Percentiles rank a stretch among this genome's conserved stretches.
Conservation (phyloP, 2,113 vertebrate genomes). For the Chloropsis cyanopogon region DNA sequence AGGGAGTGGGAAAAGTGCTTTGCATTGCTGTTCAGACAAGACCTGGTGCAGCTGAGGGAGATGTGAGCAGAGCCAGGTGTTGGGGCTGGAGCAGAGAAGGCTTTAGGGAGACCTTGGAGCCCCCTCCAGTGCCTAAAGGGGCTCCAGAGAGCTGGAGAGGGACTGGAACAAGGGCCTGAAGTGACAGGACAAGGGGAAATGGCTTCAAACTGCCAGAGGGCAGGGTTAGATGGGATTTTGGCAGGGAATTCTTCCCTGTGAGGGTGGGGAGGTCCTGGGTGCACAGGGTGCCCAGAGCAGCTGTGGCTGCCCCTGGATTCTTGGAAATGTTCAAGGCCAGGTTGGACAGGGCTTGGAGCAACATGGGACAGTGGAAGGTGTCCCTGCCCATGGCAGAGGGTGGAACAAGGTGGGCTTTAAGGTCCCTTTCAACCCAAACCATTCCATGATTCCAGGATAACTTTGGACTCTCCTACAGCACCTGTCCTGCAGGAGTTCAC, state of each 20-base stretch:
- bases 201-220: neutral
- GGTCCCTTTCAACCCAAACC: neutral
- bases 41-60: neutral
- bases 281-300: neutral
- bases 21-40: neutral
- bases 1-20: neutral
- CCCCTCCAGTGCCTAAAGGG: neutral
- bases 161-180: neutral
- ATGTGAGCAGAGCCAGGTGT: rapidly evolving
- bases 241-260: neutral
- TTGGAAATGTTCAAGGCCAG: no score
- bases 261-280: rapidly evolving
- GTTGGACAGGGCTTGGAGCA: rapidly evolving
- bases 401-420: neutral
- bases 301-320: neutral
- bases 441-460: neutral
- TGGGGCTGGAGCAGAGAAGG: neutral
- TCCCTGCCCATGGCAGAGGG: neutral
- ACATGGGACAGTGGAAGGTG: rapidly evolving
- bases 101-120: neutral
- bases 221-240: neutral
- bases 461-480: neutral
- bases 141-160: neutral
- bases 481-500: rapidly evolving
- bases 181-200: neutral